Percentiles rank a stretch among this genome's conserved stretches.
These are phyloP conservation scores for Macropus fuliginosus DNA, from an alignment of 2,797 vertebrate species.

Conservation along the genomic window DNA sequence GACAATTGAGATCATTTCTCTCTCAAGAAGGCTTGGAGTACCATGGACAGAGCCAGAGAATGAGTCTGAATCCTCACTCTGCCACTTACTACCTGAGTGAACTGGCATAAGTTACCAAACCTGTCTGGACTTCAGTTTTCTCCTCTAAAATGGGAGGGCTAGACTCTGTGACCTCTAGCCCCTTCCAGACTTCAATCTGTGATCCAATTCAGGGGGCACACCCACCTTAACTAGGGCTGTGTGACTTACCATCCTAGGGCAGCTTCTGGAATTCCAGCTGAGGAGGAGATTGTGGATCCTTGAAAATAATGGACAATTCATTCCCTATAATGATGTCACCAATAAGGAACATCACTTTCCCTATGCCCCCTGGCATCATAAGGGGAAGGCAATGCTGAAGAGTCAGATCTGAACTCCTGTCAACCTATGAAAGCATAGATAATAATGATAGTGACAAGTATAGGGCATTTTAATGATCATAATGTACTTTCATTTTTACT, in stretches of 20 bases:
- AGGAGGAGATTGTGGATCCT: background rate
- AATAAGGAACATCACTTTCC: background rate
- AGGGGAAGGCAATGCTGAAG: background rate
- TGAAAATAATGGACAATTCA: background rate
- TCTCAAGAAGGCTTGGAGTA: background rate
- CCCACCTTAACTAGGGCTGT: background rate
- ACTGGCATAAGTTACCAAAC: background rate
- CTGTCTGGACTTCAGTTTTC: background rate
- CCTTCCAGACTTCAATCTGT: background rate
- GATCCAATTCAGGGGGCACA: background rate
- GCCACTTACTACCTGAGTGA: background rate
- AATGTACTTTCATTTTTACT: background rate
- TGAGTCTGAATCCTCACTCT: background rate
- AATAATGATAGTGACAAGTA: background rate
- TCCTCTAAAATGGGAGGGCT: background rate
- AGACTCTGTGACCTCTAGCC: background rate
- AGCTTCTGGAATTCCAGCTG: background rate
- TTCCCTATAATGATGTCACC: background rate
- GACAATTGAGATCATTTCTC: background rate
- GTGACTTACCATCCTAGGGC: no score
- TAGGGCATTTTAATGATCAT: background rate
- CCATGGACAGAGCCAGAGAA: no score
- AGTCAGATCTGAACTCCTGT: background rate
- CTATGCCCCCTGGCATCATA: background rate
- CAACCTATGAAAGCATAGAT: background rate